Evolutionary conservation across 23 tunicate genomes (phyloP), one percentile per base, ranked within the genome.

Genomic region (Styela clava): DNA sequence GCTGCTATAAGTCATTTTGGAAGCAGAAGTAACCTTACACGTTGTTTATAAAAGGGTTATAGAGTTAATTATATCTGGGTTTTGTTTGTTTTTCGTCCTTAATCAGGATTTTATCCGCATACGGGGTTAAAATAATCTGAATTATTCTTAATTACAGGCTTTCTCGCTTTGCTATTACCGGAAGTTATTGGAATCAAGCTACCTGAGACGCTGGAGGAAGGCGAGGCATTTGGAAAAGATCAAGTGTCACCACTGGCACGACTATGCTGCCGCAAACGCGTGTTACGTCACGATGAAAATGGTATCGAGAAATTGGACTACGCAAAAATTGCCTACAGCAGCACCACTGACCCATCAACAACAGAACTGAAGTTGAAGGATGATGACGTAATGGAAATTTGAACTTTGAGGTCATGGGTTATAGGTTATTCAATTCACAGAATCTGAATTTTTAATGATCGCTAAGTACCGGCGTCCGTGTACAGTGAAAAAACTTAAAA

Each of bases 121-220:
- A n/a, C n/a, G n/a, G n/a, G n/a, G n/a, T n/a, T n/a, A n/a, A n/a
- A n/a, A n/a, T n/a, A n/a, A n/a, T n/a, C n/a, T n/a, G n/a, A n/a
- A n/a, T n/a, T n/a, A n/a, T n/a, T n/a, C n/a, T n/a, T n/a, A n/a
- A n/a, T n/a, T n/a, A n/a, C 83, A 92, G 92, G 97, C 3, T 2
- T 91, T 0, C 20, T 92, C 1, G 79, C 89, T 18, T 64, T 93
- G 33, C 64, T 88, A 27, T 81, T 93, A 31, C 98, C 98, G 2
- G 98, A 93, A 63, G 87, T 82, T 29, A 78, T 93, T 27, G 93
- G 98, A 0, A 93, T 78, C 31, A 68, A 86, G 24, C 69, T 87
- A 5, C 93, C 98, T 5, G 98, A 93, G 64, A 93, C 98, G 22
- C 19, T 93, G 3, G 74, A 93, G 61, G 98, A 93, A 69, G 89